A percentile compares a stretch with the other conserved stretches of the same genome.
Conservation (phyloP, 1,140 invertebrate species). For the Agrilus planipennis region DNA sequence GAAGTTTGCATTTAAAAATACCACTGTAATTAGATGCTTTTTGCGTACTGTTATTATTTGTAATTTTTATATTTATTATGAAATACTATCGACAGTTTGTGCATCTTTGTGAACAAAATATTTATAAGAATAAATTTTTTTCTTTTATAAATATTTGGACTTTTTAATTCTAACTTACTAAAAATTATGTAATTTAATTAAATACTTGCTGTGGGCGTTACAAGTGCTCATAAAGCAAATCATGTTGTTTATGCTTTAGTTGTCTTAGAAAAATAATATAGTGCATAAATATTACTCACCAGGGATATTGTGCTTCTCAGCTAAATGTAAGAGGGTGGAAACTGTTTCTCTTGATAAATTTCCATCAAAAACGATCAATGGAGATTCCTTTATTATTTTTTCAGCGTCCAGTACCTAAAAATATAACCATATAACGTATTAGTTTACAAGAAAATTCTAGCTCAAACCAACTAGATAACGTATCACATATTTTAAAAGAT, state of each 20-base stretch:
- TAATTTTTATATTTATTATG: too few relatives aligned
- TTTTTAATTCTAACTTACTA: slow-evolving; percentile 1
- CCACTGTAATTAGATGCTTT: too few relatives aligned
- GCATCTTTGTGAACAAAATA: too few relatives aligned
- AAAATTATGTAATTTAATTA: slow-evolving; percentile 1
- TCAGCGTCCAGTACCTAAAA: slow-evolving; percentile 41
- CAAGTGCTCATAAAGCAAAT: slow-evolving; percentile 2
- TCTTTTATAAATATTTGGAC: slow-evolving; percentile 2
- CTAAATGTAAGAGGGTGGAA: slow-evolving; percentile 47
- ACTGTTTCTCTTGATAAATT: slow-evolving; percentile 62
- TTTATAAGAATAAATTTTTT: slow-evolving; percentile 1
- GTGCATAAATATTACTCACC: slow-evolving; percentile 39
- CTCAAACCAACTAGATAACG: too few relatives aligned
- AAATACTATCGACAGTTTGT: too few relatives aligned
- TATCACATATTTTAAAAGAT: too few relatives aligned
- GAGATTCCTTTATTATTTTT: slow-evolving; percentile 42
- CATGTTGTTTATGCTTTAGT: background rate
- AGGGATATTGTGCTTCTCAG: slow-evolving; percentile 47
- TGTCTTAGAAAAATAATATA: background rate
- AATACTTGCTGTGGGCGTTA: background rate
- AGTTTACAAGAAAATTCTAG: too few relatives aligned
- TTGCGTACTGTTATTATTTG: too few relatives aligned
- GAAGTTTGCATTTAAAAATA: too few relatives aligned
- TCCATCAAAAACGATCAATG: slow-evolving; percentile 69
- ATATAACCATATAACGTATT: too few relatives aligned